These are phyloP conservation scores for Pachydiplax longipennis DNA, from an alignment of 2,888 invertebrate species.

Conservation along the genomic window DNA sequence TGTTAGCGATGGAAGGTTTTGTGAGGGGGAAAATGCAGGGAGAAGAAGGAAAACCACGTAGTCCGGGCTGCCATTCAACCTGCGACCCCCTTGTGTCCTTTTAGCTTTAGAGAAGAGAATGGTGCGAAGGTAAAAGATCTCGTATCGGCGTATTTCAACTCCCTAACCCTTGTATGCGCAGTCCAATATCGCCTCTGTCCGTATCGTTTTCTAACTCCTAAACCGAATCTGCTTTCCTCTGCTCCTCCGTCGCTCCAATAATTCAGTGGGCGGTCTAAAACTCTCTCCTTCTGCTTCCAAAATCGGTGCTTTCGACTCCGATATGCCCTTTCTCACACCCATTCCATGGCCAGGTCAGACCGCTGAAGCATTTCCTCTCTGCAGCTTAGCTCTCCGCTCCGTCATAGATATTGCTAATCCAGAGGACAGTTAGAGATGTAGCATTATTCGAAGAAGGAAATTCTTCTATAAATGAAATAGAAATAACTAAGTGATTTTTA, in stretches of 20 bases:
- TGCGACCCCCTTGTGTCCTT: neutral
- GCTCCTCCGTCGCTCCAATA: neutral
- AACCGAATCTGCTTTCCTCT: conserved; percentile 8
- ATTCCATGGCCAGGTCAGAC: neutral
- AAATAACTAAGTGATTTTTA: too few relatives aligned
- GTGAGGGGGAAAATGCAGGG: neutral
- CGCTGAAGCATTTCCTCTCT: neutral
- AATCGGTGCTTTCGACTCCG: neutral
- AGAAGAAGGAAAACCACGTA: neutral
- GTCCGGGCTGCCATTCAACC: neutral
- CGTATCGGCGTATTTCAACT: neutral
- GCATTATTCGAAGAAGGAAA: too few relatives aligned
- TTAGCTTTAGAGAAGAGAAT: neutral
- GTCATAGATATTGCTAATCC: neutral
- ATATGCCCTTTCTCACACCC: neutral
- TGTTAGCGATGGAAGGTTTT: neutral
- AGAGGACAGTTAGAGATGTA: neutral
- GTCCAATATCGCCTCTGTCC: conserved; percentile 2
- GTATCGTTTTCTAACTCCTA: conserved; percentile 31
- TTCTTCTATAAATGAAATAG: too few relatives aligned
- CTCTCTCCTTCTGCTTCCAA: neutral
- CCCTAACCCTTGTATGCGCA: neutral
- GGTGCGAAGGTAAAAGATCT: neutral
- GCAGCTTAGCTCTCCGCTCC: neutral
- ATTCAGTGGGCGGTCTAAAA: neutral